A percentile compares a stretch with the other conserved stretches of the same genome.
phyloP scores from a whole-genome alignment of 2,797 vertebrate species.

The Petrocephalus sullivani region DNA sequence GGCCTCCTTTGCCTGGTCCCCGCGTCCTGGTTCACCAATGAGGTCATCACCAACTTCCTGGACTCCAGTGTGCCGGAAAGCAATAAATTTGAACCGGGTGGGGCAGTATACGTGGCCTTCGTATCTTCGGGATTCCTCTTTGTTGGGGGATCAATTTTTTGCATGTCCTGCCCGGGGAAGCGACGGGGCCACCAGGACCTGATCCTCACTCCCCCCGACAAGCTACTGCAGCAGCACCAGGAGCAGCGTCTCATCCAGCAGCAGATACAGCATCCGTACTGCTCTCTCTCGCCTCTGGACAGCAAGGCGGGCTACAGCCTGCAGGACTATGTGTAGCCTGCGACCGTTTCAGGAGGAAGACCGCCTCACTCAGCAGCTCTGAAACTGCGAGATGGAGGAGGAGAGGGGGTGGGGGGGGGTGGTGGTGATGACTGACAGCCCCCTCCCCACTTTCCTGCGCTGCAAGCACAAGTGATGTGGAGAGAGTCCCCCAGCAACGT shows the following conservation, averaged over 20 bases:
- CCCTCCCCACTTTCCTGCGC: conserved; percentile 44
- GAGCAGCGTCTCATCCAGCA: conserved; percentile 55
- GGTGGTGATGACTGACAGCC: conserved; percentile 43
- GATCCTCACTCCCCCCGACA: conserved; percentile 66
- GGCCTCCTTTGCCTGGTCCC: conserved; percentile 65
- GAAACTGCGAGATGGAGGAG: neutral
- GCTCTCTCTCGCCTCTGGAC: conserved; percentile 71
- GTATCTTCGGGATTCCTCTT: conserved; percentile 66
- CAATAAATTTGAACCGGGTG: conserved; percentile 71
- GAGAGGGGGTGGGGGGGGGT: conserved; percentile 34
- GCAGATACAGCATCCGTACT: conserved; percentile 73
- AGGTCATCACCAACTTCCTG: conserved; percentile 67
- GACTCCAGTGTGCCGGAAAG: conserved; percentile 65
- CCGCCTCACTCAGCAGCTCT: neutral
- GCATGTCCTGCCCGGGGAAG: conserved; percentile 59
- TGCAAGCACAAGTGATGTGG: conserved; percentile 67
- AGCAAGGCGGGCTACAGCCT: conserved; percentile 76
- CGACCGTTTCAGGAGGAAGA: neutral
- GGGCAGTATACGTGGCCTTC: conserved; percentile 70
- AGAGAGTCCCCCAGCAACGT: conserved; percentile 59
- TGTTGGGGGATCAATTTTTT: conserved; percentile 66
- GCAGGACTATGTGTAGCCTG: conserved; percentile 69
- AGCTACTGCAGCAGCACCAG: conserved; percentile 62
- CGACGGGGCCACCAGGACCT: conserved; percentile 66
- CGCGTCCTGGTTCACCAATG: conserved; percentile 71